phyloP scores from a whole-genome alignment of 2,888 invertebrate genomes.

The Stenolophus ochropezus region DNA sequence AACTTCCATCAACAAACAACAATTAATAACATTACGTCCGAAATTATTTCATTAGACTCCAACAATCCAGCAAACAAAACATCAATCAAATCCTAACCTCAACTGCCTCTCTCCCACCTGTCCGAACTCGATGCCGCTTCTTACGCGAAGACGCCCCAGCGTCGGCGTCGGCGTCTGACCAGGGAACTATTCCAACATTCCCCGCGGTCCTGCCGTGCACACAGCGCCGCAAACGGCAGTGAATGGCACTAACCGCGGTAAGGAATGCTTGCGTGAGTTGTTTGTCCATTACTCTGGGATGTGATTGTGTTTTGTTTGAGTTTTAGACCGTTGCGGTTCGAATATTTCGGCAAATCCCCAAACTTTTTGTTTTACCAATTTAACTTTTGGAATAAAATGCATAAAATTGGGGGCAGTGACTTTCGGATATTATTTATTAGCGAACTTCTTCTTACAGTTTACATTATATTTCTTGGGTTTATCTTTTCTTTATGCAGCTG shows the following conservation, averaged over 20 bases:
- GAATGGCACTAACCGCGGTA: slow-evolving; percentile 28
- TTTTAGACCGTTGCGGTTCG: slow-evolving; percentile 18
- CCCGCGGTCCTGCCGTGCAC: background rate
- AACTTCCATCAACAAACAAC: background rate
- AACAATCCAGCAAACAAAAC: slow-evolving; percentile 23
- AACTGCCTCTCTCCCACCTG: slow-evolving; percentile 3
- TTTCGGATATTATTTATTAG: background rate
- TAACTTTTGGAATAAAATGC: slow-evolving; percentile 27
- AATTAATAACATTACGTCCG: slow-evolving; percentile 3
- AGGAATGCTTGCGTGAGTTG: slow-evolving; percentile 34
- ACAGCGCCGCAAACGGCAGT: slow-evolving; percentile 1
- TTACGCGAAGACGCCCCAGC: background rate
- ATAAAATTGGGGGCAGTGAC: background rate
- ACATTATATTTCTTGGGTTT: background rate
- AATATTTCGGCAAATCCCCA: background rate
- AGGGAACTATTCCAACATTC: slow-evolving; percentile 22
- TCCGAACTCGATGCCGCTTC: background rate
- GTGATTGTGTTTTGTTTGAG: slow-evolving; percentile 30
- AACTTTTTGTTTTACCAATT: slow-evolving; percentile 28
- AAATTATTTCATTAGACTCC: slow-evolving; percentile 26
- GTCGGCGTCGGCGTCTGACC: background rate
- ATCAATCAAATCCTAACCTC: slow-evolving; percentile 34
- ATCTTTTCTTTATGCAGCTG: background rate
- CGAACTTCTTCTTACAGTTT: background rate
- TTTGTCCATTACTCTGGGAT: background rate